Base-by-base conservation (phyloP, 1,140 invertebrate species). In the Bombus cullumanus region DNA sequence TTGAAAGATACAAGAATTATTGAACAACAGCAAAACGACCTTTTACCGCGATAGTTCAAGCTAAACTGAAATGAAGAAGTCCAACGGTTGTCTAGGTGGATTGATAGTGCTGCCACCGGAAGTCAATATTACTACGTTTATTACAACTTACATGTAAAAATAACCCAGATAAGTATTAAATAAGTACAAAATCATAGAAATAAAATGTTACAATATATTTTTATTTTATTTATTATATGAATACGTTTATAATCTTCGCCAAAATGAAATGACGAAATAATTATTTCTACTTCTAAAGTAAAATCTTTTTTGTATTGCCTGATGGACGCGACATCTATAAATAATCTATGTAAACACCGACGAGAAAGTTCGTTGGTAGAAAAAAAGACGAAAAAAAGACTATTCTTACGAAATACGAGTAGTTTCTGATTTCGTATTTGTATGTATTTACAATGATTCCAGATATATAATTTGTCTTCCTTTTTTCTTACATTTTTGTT, bases 91-190 rank as follows among this genome's bases (percentile, higher is more conserved):
- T 2, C 3, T 15, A 43, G 3, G 3, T 34, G 22, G 1, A 12
- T 10, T 22, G 18, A 12, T 22, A 31, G 68, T 72, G 39, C 37
- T 64, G 83, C 83, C 83, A 73, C 41, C 77, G 25, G 34, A 28
- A 34, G 2, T 39, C 13, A 6, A 13, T 12, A 5, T 66, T n/a
- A 71, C 18, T 31, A 3, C 13, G 13, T 22, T 12, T n/a, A 41
- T 9, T 69, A 10, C 18, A 1, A 0, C 22, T 39, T 41, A 9
- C 13, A 9, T 25, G 3, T 3, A 22, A 10, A 31, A 22, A 39
- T 41, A 1, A 6, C 3, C 22, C 18, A 6, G 4, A 13, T 25
- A 39, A 22, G 18, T 31, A 25, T 66, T 31, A 41, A 80, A 28
- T 6, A 15, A n/a, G 25, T 25, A 18, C 25, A 18, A 80, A 47